Evolutionary conservation across 2,113 vertebrate species (phyloP), one percentile per base, ranked within the genome.

Genomic region (Gulo gulo): DNA sequence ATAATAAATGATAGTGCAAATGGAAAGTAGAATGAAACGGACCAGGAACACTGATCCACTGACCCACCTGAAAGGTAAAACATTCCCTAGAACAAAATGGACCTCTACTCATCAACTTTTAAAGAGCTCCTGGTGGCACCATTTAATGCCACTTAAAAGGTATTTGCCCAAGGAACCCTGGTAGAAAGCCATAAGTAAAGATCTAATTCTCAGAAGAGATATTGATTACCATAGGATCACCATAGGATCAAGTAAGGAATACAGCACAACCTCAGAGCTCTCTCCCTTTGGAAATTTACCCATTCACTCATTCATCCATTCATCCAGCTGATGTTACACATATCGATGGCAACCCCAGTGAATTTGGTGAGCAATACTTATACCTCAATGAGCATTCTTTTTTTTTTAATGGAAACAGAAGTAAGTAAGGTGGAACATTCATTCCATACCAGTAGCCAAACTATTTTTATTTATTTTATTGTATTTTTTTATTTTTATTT

Each of bases 371-470:
- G 34, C 20, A 45, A 42, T 39, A 36, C 24, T 50, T 65, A 57
- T 1, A 34, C 4, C 82, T 83, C 71, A 6, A 3, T 88, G 67
- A 71, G 20, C 45, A 39, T 42, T 59, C 31, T 52, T 29, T 45
- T 84, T 84, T 88, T 67, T 55, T 47, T 15, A 59, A 95, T 55
- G 76, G 26, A 80, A 95, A 81, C n/a, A 96, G 65, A 96, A 95
- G 89, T 50, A 91, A 88, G 39, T 85, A 86, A 91, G 61, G 61
- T 23, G n/a, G 11, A 90, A 61, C 50, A 92, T n/a, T 45, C 20
- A 55, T n/a, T 59, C 31, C 63, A 79, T n/a, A 57, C 26, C 34
- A 12, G 34, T n/a, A 83, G 59, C 52, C 81, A 82, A 73, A 89
- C 42, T 52, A 13, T 34, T 39, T 91, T 88, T 73, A 67, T 23